These are phyloP conservation scores for Drosophila robusta DNA, from an alignment of 2,888 invertebrate genomes.

Conservation along the genomic window DNA sequence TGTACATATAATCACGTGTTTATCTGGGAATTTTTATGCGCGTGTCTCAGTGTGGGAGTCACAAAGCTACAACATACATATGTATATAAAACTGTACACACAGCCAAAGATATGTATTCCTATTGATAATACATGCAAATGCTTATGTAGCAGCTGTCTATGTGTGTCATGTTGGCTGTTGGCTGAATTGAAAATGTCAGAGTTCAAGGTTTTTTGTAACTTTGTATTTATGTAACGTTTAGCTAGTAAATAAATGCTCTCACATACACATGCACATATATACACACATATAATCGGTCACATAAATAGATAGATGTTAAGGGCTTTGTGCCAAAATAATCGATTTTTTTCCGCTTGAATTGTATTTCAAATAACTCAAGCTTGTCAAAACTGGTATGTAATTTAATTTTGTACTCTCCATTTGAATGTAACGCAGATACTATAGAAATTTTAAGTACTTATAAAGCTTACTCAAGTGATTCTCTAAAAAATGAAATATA, in stretches of 20 bases:
- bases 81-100: background rate
- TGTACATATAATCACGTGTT: constrained; percentile 73
- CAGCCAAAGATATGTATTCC: constrained; percentile 3
- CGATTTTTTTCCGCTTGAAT: constrained; percentile 32
- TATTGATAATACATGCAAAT: constrained; percentile 29
- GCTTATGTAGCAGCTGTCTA: constrained; percentile 23
- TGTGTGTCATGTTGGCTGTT: constrained; percentile 38
- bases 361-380: constrained; percentile 12
- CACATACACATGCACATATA: background rate
- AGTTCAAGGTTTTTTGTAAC: constrained; percentile 64
- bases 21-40: constrained; percentile 69
- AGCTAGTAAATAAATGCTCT: constrained; percentile 26
- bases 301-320: constrained; percentile 19
- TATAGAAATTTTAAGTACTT: background rate
- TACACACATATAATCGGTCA: background rate
- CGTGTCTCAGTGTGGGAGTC: constrained; percentile 62
- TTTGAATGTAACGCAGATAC: background rate
- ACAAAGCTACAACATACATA: constrained; percentile 5
- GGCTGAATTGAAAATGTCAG: constrained; percentile 55
- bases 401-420: background rate
- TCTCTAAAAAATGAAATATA: background rate
- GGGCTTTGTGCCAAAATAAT: constrained; percentile 23
- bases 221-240: constrained; percentile 50
- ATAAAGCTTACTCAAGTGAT: no score
- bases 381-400: constrained; percentile 13